Conservation (phyloP, 2,888 invertebrate genomes). For the Agrochola lychnidis region DNA sequence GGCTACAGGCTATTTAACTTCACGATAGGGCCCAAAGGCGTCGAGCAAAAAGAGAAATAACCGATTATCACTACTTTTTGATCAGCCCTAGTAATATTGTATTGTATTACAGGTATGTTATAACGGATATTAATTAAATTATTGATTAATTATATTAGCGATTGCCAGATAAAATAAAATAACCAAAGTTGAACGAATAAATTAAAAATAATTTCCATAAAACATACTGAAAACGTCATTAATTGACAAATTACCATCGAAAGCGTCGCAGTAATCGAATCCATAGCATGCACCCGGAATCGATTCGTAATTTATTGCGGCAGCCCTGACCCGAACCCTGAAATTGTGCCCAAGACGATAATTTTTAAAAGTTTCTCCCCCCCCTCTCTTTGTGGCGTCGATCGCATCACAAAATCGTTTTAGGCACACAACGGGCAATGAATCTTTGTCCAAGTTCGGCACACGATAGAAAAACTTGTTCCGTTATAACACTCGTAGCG, state of each 20-base stretch:
- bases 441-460: slow-evolving; percentile 76
- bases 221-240: slow-evolving; percentile 29
- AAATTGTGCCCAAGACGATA: slow-evolving; percentile 68
- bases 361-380: slow-evolving; percentile 72
- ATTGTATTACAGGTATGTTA: neutral
- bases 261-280: slow-evolving; percentile 55
- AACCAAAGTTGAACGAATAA: slow-evolving; percentile 7
- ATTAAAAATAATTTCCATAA: slow-evolving; percentile 10
- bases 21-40: too few species aligned
- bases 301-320: slow-evolving; percentile 63
- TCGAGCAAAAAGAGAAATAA: too few species aligned
- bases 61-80: too few species aligned
- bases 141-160: neutral
- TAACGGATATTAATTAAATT: neutral
- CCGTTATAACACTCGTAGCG: slow-evolving; percentile 54
- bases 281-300: slow-evolving; percentile 66
- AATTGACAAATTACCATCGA: slow-evolving; percentile 40
- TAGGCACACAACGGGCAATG: slow-evolving; percentile 73
- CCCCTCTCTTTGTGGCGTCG: slow-evolving; percentile 61
- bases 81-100: too few species aligned
- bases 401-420: slow-evolving; percentile 71
- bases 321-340: slow-evolving; percentile 60
- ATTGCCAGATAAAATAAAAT: neutral
- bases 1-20: too few species aligned
- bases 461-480: slow-evolving; percentile 73